These are phyloP conservation scores for Megaptera novaeangliae DNA, from an alignment of 2,113 vertebrate species.

Conservation along the genomic window DNA sequence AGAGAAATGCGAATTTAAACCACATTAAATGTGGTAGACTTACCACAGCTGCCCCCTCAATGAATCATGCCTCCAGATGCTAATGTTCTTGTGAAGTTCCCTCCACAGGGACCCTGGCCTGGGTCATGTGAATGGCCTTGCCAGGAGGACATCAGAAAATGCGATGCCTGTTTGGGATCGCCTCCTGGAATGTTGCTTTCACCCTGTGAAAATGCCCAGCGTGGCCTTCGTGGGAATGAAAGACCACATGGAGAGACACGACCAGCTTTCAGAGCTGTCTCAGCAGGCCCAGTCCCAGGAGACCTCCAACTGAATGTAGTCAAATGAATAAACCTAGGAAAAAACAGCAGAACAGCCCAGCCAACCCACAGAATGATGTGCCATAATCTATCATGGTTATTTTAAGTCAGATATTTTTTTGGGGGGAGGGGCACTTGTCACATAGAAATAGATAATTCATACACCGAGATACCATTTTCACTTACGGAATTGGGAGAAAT, in stretches of 20 bases:
- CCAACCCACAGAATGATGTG: background rate
- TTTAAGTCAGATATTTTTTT: background rate
- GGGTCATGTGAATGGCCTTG: background rate
- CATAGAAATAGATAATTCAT: background rate
- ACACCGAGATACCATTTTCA: background rate
- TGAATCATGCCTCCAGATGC: background rate
- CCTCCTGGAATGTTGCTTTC: background rate
- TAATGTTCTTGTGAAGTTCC: too few relatives aligned
- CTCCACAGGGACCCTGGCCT: background rate
- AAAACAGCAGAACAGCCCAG: background rate
- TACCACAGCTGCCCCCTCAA: background rate
- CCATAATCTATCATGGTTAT: background rate
- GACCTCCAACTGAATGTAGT: too few relatives aligned
- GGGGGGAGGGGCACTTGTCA: accelerated
- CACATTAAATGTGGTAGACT: background rate
- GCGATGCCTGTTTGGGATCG: background rate
- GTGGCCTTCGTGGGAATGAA: background rate
- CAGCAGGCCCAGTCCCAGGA: background rate
- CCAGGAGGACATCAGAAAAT: background rate
- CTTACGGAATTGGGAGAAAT: background rate
- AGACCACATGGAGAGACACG: background rate
- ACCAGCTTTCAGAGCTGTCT: background rate
- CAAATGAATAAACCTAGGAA: background rate
- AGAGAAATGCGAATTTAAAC: background rate
- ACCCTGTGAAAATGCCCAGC: background rate